phyloP scores from a whole-genome alignment of 2,888 invertebrate genomes.

The Drosophila formosana region DNA sequence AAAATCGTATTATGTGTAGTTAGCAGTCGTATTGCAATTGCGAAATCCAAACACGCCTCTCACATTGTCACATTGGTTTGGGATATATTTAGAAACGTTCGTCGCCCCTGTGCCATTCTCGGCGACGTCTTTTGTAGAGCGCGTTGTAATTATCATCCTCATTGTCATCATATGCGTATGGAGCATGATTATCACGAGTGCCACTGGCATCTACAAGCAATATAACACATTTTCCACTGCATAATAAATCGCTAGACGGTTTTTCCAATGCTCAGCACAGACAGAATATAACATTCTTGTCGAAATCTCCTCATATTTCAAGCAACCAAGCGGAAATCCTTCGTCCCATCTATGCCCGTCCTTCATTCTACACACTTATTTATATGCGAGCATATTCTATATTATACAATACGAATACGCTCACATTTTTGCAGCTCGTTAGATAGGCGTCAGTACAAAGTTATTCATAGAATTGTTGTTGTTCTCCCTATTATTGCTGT shows the following conservation, averaged over 20 bases:
- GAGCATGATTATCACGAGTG: slow-evolving; percentile 37
- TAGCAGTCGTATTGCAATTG: slow-evolving; percentile 65
- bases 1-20: slow-evolving; percentile 64
- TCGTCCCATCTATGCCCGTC: slow-evolving; percentile 27
- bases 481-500: slow-evolving; percentile 23
- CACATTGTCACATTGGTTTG: slow-evolving; percentile 67
- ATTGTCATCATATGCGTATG: slow-evolving; percentile 36
- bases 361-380: slow-evolving; percentile 7
- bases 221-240: slow-evolving; percentile 68
- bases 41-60: slow-evolving; percentile 77
- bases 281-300: slow-evolving; percentile 52
- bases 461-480: slow-evolving; percentile 49
- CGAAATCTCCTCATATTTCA: slow-evolving; percentile 78
- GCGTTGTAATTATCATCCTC: slow-evolving; percentile 55
- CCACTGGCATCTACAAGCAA: slow-evolving; percentile 46
- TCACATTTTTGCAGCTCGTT: slow-evolving; percentile 78
- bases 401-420: slow-evolving; percentile 34
- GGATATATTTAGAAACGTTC: slow-evolving; percentile 49
- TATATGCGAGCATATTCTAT: slow-evolving; percentile 12
- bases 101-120: background rate
- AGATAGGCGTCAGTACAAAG: slow-evolving; percentile 73
- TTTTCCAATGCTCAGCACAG: slow-evolving; percentile 31
- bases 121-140: slow-evolving; percentile 15
- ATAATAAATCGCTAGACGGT: slow-evolving; percentile 65
- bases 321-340: slow-evolving; percentile 80